Evolutionary conservation across 2,113 vertebrate genomes (phyloP), one percentile per base, ranked within the genome.

Genomic region (Sylvia atricapilla): DNA sequence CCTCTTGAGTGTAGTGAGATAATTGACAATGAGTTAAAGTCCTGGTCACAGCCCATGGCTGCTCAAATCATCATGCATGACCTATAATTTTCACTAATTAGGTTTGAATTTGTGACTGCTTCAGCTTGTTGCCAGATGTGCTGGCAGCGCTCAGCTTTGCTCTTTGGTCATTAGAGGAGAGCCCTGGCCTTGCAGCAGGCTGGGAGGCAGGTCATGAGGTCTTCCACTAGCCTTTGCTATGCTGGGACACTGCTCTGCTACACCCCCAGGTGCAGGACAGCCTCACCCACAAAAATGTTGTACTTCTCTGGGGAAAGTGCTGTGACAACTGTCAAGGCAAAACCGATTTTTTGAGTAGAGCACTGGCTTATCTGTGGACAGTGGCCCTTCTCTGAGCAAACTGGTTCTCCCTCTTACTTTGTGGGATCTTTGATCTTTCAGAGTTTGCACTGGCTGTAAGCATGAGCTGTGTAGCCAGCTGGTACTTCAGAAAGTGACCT

Each of bases 161-260:
- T 80, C 31, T 50, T 18, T 3, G 10, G 25, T 46, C 20, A 7
- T 58, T 6, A 4, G 62, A 58, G 74, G 68, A 64, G 72, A 87
- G 39, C 44, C 33, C n/a, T 59, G 30, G 55, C 43, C 6, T 62
- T 2, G 5, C 20, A n/a, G 67, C 56, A 39, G 16, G 25, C 18
- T 67, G 39, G 35, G 31, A 21, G 27, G 6, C 67, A 74, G 50
- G n/a, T 76, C 49, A 19, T 14, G 0, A 1, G 15, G 30, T 73
- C 37, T 76, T 76, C 35, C 53, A 60, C 41, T 33, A 50, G 33
- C 63, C 19, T 55, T 77, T 25, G 9, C 53, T 4, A 0, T 68
- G 88, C 58, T 0, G 0, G 59, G 23, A 47, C 0, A 0, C 33
- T 43, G 47, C 81, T 62, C 6, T 0, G 1, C 64, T 55, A 33